phyloP scores from a whole-genome alignment of 2,797 vertebrate species.

The Cossypha caffra region DNA sequence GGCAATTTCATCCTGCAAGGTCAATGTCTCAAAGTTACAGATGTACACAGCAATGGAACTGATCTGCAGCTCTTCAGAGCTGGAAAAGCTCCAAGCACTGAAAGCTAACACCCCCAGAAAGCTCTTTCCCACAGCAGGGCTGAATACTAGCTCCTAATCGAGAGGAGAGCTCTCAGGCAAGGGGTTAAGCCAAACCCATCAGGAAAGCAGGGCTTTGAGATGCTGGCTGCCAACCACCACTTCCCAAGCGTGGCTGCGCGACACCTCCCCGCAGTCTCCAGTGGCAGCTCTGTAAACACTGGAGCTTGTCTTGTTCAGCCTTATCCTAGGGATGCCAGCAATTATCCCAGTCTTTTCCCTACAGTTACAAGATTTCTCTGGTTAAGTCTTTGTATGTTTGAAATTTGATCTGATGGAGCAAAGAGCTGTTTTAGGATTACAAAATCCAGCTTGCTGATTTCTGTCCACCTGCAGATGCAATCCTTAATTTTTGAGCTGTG shows the following conservation, averaged over 20 bases:
- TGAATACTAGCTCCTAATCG: not conserved
- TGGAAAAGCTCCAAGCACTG: not conserved
- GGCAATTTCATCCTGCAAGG: not conserved
- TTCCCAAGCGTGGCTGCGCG: fast-evolving
- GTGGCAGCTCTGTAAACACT: not conserved
- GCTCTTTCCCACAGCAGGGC: not conserved
- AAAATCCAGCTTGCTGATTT: not conserved
- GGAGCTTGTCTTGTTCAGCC: not conserved
- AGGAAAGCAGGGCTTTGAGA: not conserved
- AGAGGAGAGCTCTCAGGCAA: not conserved
- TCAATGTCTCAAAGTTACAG: not conserved
- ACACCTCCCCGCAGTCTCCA: not conserved
- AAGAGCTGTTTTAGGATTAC: not conserved
- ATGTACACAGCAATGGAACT: not conserved
- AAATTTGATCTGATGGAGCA: not conserved
- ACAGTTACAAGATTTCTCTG: not conserved
- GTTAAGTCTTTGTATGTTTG: not conserved
- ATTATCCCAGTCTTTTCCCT: not conserved
- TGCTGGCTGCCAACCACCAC: not conserved
- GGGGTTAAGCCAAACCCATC: not conserved
- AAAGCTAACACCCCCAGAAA: not conserved
- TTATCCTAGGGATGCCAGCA: not conserved
- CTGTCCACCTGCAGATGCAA: not conserved
- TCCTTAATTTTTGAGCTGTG: not conserved
- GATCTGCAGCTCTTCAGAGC: not conserved